Conservation (phyloP, 2,888 invertebrate genomes). For the Eupsilia transversa region DNA sequence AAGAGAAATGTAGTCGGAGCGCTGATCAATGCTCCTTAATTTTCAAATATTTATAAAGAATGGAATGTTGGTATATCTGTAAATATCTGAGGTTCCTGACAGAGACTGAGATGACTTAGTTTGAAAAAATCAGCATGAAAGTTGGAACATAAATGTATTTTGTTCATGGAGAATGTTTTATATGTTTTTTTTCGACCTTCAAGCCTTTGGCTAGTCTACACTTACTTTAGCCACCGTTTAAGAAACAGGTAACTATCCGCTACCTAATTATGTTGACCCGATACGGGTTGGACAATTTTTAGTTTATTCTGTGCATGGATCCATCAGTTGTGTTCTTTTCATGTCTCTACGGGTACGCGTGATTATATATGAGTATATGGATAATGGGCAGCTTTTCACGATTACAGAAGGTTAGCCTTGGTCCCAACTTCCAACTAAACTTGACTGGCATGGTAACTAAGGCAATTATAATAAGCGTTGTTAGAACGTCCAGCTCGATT, state of each 20-base stretch:
- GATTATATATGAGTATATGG: background rate
- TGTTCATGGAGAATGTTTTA: background rate
- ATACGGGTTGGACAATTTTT: constrained; percentile 1
- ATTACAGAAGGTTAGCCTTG: background rate
- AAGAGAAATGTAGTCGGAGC: background rate
- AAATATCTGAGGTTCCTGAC: no score
- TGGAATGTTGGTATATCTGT: background rate
- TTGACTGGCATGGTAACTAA: background rate
- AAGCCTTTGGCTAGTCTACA: background rate
- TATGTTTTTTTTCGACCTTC: no score
- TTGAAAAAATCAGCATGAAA: background rate
- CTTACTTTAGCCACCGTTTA: background rate
- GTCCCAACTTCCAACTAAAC: background rate
- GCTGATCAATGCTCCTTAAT: background rate
- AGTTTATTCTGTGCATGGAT: background rate
- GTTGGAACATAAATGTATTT: background rate
- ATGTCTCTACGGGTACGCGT: background rate
- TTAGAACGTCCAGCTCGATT: background rate
- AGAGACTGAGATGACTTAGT: no score
- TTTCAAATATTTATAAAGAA: background rate
- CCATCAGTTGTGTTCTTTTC: background rate
- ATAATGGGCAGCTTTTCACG: background rate
- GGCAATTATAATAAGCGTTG: background rate
- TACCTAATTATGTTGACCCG: background rate
- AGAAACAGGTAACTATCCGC: background rate